Evolutionary conservation across 2,797 vertebrate genomes (phyloP).

Genomic region (Artibeus jamaicensis): DNA sequence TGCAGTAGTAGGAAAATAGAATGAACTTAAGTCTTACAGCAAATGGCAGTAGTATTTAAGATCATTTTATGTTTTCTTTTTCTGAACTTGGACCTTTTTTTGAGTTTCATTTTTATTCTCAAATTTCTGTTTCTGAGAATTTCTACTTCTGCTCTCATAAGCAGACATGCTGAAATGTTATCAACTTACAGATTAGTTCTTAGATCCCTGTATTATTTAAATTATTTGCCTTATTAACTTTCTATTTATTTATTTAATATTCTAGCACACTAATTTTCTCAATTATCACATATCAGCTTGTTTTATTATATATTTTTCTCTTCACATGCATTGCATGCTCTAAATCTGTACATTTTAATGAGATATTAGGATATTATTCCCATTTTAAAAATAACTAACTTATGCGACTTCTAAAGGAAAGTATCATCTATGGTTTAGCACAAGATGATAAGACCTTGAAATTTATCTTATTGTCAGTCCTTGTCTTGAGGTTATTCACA

Average conservation of each 20-base stretch:
- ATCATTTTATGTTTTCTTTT: background rate
- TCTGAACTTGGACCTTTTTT: background rate
- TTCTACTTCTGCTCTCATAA: background rate
- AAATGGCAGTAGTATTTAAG: background rate
- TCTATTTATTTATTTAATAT: background rate
- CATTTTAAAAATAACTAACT: background rate
- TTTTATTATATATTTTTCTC: constrained; percentile 20
- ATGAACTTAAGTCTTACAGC: background rate
- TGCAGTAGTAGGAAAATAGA: background rate
- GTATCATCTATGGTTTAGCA: background rate
- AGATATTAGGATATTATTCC: background rate
- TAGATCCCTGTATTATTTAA: background rate
- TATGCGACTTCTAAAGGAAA: background rate
- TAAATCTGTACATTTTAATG: background rate
- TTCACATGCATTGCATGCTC: background rate
- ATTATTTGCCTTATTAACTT: background rate
- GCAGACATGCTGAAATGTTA: background rate
- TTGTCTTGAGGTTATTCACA: constrained; percentile 6
- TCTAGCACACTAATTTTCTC: background rate
- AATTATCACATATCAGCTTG: background rate
- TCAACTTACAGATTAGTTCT: background rate
- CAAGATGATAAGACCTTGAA: background rate
- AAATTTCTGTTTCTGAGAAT: background rate
- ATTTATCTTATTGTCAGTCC: constrained; percentile 32
- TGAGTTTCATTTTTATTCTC: constrained; percentile 21